A percentile compares a stretch with the other conserved stretches of the same genome.
Conservation (phyloP, 2,113 vertebrate genomes). For the Neoarius graeffei region DNA sequence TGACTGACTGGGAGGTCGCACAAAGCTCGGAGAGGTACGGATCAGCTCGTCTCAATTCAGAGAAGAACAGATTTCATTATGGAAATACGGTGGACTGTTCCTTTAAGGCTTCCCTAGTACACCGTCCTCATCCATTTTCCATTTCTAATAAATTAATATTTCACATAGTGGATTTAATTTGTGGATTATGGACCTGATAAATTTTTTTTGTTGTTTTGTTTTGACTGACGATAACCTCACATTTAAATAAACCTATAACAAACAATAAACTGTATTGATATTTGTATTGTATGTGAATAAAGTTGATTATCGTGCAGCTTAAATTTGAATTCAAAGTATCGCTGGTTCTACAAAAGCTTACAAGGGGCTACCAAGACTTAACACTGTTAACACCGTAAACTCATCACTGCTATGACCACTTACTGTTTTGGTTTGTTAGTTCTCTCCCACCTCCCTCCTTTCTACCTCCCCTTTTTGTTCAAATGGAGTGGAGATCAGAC, state of each 20-base stretch:
- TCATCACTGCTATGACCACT: constrained; percentile 76
- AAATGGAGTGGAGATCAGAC: constrained; percentile 99
- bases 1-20: too few relatives aligned
- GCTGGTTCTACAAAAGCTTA: background rate
- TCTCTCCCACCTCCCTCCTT: constrained; percentile 93
- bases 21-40: too few relatives aligned
- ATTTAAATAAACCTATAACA: background rate
- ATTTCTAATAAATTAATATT: background rate
- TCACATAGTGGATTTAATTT: background rate
- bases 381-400: constrained; percentile 33
- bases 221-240: background rate
- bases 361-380: background rate
- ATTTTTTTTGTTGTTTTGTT: background rate
- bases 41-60: too few relatives aligned
- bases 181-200: background rate
- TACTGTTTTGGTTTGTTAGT: constrained; percentile 96
- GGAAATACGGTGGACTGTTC: too few relatives aligned
- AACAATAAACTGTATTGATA: background rate
- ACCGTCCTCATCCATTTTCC: background rate
- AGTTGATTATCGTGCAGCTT: background rate
- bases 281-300: background rate
- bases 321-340: background rate
- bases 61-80: too few relatives aligned
- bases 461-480: constrained; percentile 99
- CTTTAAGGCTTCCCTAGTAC: background rate